Evolutionary conservation across 2,888 invertebrate species (phyloP).

Genomic region (Tiphia femorata): DNA sequence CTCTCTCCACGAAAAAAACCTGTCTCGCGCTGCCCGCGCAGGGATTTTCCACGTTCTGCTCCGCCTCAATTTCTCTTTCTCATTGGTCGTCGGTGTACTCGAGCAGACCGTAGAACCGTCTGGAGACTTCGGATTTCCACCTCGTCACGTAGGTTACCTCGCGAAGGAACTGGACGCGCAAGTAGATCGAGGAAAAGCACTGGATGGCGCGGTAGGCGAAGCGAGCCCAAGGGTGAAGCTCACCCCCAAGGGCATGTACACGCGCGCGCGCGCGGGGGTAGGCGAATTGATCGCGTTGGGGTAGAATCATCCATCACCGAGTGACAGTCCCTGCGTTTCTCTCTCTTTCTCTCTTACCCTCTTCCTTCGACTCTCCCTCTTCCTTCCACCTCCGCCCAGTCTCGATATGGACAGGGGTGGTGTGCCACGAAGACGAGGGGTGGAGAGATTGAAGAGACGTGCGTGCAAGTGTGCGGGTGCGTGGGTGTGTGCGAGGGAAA

Average conservation of each 20-base stretch:
- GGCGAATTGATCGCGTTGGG: slow-evolving; percentile 63
- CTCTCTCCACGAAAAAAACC: too few relatives aligned
- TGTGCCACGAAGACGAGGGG: slow-evolving; percentile 22
- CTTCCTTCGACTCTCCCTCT: slow-evolving; percentile 38
- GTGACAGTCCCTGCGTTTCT: slow-evolving; percentile 63
- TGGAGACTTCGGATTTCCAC: too few relatives aligned
- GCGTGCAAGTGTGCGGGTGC: too few relatives aligned
- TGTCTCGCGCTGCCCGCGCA: too few relatives aligned
- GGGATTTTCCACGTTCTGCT: too few relatives aligned
- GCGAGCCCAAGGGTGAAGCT: slow-evolving; percentile 42
- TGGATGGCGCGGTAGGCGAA: slow-evolving; percentile 3
- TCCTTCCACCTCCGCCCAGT: slow-evolving; percentile 40
- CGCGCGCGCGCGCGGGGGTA: slow-evolving; percentile 53
- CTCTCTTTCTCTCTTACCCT: slow-evolving; percentile 18
- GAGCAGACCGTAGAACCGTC: too few relatives aligned
- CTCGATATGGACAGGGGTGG: slow-evolving; percentile 39
- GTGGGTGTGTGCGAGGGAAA: slow-evolving; percentile 26
- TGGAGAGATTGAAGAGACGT: slow-evolving; percentile 17
- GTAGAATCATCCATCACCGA: slow-evolving; percentile 67
- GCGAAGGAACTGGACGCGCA: too few relatives aligned
- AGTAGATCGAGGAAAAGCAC: too few relatives aligned
- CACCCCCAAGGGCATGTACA: slow-evolving; percentile 50
- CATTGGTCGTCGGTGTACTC: too few relatives aligned
- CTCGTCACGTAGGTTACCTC: too few relatives aligned
- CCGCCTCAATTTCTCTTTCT: too few relatives aligned